phyloP scores from a whole-genome alignment of 2,888 invertebrate species.

The Trichopria drosophilae region DNA sequence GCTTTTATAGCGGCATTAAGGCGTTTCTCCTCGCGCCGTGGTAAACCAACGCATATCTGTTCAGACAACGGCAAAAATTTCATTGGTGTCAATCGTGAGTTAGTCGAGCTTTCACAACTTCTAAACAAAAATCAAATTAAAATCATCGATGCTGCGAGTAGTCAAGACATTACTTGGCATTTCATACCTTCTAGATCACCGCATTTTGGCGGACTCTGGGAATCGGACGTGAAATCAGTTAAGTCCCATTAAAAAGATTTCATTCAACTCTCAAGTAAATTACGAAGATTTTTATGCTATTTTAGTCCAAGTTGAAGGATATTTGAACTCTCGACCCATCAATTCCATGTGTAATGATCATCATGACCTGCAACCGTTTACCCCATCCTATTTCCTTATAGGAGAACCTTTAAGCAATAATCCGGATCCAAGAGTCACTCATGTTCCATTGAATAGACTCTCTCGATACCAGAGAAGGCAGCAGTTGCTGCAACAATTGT shows the following conservation, averaged over 20 bases:
- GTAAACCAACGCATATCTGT: constrained; percentile 23
- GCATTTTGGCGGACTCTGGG: constrained; percentile 44
- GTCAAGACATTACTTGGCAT: constrained; percentile 33
- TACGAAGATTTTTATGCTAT: constrained; percentile 43
- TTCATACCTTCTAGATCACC: constrained; percentile 36
- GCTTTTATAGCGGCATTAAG: constrained; percentile 33
- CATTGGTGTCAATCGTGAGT: constrained; percentile 36
- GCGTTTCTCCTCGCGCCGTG: constrained; percentile 36
- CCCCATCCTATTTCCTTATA: constrained; percentile 47
- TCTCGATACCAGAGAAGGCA: constrained; percentile 2
- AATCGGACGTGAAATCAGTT: constrained; percentile 38
- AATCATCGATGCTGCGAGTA: not conserved
- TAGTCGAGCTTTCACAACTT: constrained; percentile 25
- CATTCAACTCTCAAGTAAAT: constrained; percentile 33
- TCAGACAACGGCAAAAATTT: constrained; percentile 44
- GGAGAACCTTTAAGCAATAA: constrained; percentile 34
- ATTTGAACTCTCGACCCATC: constrained; percentile 43
- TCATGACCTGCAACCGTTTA: constrained; percentile 35
- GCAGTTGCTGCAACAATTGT: not conserved
- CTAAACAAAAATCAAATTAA: not conserved
- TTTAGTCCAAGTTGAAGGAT: constrained; percentile 39
- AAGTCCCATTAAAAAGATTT: constrained; percentile 39
- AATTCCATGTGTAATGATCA: constrained; percentile 36
- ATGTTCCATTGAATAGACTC: constrained; percentile 15
- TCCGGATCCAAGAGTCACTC: constrained; percentile 33